Evolutionary conservation across 2,888 invertebrate species (phyloP), one percentile per base, ranked within the genome.

Genomic region (Erebia palarica): DNA sequence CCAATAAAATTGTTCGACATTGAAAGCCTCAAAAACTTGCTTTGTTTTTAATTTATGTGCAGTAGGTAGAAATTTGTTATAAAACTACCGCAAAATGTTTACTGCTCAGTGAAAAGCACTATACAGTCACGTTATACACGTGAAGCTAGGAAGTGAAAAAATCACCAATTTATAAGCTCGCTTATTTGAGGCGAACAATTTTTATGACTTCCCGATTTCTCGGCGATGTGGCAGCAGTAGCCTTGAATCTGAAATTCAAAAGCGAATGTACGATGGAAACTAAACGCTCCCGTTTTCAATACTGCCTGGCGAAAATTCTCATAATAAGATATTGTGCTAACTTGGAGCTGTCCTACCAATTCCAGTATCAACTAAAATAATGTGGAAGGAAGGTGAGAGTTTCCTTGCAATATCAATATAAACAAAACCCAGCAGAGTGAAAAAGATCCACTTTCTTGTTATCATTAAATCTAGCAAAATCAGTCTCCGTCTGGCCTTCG

Each of bases 181-280:
- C 10, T 60, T 16, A 44, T 60, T 60, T 42, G 10, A 60, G 42
- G 42, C 16, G 11, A 44, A 60, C 42, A 16, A 16, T 16, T 60
- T 60, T 60, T 60, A 60, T 42, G 60, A 60, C 44, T 60, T 60
- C 60, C 42, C 61, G 60, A 60, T 42, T 44, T 42, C 16, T 60
- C 61, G 18, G 61, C 61, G 18, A 18, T 47, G 13, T 47, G 61
- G 18, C 61, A 61, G 44, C 9, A n/a, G 3, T 18, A 53, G 16
- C 42, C 60, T 60, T 60, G 42, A 16, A 60, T 16, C n/a, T 10
- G 36, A 58, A 60, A 60, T 60, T 60, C 16, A 60, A 59, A 60
- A 60, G 57, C 42, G 60, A 60, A 11, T 42, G 10, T 10, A 42
- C n/a, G 14, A 42, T 61, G 61, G 18, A 44, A 47, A 44, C 60